Conservation (phyloP, 2,797 vertebrate genomes). For the Lateolabrax maculatus region DNA sequence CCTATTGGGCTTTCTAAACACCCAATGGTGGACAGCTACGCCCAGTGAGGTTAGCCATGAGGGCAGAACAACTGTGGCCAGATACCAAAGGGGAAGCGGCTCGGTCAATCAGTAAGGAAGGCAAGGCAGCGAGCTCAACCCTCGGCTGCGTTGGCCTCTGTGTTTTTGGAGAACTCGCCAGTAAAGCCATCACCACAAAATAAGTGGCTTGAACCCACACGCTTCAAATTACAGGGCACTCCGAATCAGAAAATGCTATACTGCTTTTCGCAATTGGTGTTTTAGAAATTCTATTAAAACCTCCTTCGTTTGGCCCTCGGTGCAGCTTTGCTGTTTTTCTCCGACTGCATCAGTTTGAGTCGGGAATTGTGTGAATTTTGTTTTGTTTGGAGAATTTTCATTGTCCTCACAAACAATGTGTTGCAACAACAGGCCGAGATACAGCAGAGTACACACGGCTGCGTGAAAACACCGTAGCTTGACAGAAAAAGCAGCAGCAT, state of each 20-base stretch:
- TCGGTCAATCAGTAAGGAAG: slow-evolving; percentile 67
- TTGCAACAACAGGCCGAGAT: not conserved
- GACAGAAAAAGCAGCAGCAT: slow-evolving; percentile 1
- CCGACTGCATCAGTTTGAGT: slow-evolving; percentile 15
- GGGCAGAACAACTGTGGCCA: slow-evolving; percentile 69
- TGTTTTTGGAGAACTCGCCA: slow-evolving; percentile 77
- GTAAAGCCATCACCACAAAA: slow-evolving; percentile 83
- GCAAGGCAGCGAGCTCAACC: slow-evolving; percentile 61
- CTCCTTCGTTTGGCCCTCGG: slow-evolving; percentile 59
- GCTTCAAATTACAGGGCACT: slow-evolving; percentile 86
- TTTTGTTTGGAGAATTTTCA: slow-evolving; percentile 24
- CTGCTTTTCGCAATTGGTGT: slow-evolving; percentile 78
- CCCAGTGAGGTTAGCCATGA: slow-evolving; percentile 78
- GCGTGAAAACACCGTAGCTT: slow-evolving; percentile 2
- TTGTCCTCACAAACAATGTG: slow-evolving; percentile 11
- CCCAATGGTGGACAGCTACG: slow-evolving; percentile 60
- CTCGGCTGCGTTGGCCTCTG: slow-evolving; percentile 61
- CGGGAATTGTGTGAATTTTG: not conserved
- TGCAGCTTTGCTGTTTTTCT: slow-evolving; percentile 43
- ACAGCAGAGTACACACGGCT: not conserved
- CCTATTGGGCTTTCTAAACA: slow-evolving; percentile 64
- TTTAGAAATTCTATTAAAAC: slow-evolving; percentile 83
- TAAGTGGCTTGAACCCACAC: slow-evolving; percentile 85
- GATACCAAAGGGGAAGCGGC: slow-evolving; percentile 73
- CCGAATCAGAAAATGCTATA: slow-evolving; percentile 81